These are phyloP conservation scores for Samia ricini DNA, from an alignment of 1,140 invertebrate genomes.

Conservation along the genomic window DNA sequence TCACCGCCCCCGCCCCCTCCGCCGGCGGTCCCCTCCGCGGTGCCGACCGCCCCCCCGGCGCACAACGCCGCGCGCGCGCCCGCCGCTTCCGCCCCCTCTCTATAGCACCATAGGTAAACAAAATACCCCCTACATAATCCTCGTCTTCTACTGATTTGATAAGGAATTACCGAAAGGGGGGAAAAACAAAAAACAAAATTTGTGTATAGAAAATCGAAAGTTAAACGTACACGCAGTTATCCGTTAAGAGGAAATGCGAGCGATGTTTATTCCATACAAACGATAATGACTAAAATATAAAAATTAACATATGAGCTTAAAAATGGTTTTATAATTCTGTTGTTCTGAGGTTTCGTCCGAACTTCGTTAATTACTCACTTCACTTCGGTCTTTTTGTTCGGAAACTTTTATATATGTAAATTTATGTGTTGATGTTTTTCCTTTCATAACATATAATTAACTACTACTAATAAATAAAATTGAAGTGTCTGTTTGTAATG, in stretches of 20 bases:
- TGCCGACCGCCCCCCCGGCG: constrained; percentile 21
- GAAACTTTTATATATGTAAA: no score
- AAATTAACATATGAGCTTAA: background rate
- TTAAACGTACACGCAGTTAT: background rate
- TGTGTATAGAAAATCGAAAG: background rate
- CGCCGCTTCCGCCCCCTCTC: constrained; percentile 50
- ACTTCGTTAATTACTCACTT: no score
- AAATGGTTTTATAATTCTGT: background rate
- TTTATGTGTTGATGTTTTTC: no score
- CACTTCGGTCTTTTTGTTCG: no score
- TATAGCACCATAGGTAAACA: constrained; percentile 47
- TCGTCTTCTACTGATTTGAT: background rate
- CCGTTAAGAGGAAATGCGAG: no score
- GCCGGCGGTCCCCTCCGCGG: constrained; percentile 25
- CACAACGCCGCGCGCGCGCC: constrained; percentile 51
- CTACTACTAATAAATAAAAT: no score
- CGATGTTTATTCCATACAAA: no score
- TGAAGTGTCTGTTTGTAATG: no score
- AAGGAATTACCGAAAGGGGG: no score
- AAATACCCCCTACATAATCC: background rate
- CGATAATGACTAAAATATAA: background rate
- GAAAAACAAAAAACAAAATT: no score
- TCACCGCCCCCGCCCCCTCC: constrained; percentile 20
- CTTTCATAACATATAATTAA: no score
- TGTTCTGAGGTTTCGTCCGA: no score